phyloP scores from a whole-genome alignment of 2,113 vertebrate genomes.

The Elephas maximus region DNA sequence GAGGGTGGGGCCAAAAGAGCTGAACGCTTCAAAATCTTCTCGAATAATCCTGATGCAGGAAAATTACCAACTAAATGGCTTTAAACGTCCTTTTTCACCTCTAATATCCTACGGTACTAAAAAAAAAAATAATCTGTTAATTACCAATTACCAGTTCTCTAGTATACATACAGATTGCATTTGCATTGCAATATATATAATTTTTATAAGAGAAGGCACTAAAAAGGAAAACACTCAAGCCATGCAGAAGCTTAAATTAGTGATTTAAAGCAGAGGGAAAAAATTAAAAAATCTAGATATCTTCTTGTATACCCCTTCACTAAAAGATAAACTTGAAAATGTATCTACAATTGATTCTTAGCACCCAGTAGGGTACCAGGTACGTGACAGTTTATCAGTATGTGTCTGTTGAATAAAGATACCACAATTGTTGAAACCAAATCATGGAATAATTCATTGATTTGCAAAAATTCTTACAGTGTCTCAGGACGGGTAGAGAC shows the following conservation, averaged over 20 bases:
- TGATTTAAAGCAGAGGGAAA: neutral
- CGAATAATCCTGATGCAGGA: neutral
- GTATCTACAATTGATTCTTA: neutral
- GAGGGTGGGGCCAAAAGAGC: neutral
- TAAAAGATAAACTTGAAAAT: neutral
- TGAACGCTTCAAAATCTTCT: neutral
- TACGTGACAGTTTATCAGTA: neutral
- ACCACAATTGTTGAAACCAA: neutral
- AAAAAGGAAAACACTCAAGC: neutral
- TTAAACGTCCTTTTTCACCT: neutral
- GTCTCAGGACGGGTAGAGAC: neutral
- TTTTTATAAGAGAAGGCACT: neutral
- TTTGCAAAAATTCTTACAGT: neutral
- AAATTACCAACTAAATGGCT: neutral
- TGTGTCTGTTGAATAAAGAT: neutral
- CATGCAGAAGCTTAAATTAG: neutral
- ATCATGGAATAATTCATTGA: neutral
- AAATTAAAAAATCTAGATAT: neutral
- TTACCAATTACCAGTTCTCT: neutral
- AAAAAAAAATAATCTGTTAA: neutral
- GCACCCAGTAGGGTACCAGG: neutral
- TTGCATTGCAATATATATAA: neutral
- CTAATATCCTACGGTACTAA: neutral
- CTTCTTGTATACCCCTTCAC: neutral
- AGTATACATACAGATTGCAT: neutral